Evolutionary conservation across 2,113 vertebrate species (phyloP).

Genomic region (Sceloporus undulatus): DNA sequence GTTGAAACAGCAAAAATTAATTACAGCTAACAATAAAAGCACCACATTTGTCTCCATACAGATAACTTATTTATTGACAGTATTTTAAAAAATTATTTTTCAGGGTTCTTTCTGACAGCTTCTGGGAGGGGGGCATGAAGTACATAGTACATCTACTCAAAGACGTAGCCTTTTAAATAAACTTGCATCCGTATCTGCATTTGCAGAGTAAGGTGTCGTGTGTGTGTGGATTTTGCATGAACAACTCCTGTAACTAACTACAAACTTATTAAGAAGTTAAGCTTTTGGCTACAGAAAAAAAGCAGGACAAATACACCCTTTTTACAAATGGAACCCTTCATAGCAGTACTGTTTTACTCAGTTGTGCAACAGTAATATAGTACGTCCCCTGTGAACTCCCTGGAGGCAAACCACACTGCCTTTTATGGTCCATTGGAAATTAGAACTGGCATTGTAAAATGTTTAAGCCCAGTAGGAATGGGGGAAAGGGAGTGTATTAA

Average conservation of each 20-base stretch:
- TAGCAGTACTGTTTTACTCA: not conserved
- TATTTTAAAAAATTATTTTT: too few species aligned
- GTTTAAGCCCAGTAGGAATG: not conserved
- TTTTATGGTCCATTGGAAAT: slow-evolving; percentile 6
- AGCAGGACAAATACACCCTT: not conserved
- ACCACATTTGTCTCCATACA: not conserved
- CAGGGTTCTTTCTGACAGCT: too few species aligned
- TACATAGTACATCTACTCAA: too few species aligned
- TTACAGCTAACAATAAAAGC: not conserved
- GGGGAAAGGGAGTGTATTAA: not conserved
- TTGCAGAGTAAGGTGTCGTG: not conserved
- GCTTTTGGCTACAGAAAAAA: too few species aligned
- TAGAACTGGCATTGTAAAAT: not conserved
- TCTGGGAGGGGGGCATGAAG: not conserved
- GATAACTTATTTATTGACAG: not conserved
- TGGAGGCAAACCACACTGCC: not conserved
- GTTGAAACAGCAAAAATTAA: not conserved
- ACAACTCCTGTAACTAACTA: not conserved
- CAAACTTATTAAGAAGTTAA: not conserved
- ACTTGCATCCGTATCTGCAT: not conserved
- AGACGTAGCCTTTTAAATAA: not conserved
- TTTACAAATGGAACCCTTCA: not conserved
- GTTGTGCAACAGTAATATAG: not conserved
- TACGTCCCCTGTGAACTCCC: not conserved
- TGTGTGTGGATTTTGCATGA: not conserved